These are phyloP conservation scores for Triplophysa rosa DNA, from an alignment of 2,113 vertebrate species.

Conservation along the genomic window DNA sequence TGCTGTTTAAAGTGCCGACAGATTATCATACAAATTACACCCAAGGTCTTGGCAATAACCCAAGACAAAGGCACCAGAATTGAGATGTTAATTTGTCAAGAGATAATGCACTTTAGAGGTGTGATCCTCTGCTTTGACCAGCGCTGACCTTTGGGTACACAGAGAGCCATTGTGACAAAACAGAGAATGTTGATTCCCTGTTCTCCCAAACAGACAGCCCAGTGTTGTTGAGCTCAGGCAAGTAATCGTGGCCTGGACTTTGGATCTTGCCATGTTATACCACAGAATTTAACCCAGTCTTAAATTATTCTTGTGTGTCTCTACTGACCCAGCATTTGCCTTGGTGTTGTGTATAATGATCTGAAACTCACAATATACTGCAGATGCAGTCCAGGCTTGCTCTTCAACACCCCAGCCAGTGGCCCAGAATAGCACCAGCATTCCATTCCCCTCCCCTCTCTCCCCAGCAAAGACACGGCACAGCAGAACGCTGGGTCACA, in stretches of 20 bases:
- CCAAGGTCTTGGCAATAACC: constrained; percentile 39
- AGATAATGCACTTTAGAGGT: constrained; percentile 46
- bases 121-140: constrained; percentile 41
- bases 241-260: neutral
- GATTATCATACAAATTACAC: constrained; percentile 61
- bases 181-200: constrained; percentile 60
- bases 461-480: constrained; percentile 54
- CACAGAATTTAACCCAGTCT: neutral
- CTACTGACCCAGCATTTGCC: neutral
- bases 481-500: constrained; percentile 69
- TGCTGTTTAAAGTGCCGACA: constrained; percentile 45
- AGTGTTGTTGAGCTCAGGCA: constrained; percentile 51
- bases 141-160: constrained; percentile 45
- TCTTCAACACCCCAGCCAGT: constrained; percentile 54
- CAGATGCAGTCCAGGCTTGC: constrained; percentile 29
- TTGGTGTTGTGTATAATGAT: constrained; percentile 5
- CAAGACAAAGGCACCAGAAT: constrained; percentile 53
- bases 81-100: constrained; percentile 53
- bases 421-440: constrained; percentile 73
- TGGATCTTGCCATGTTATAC: neutral
- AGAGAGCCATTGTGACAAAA: constrained; percentile 40
- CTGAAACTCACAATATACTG: constrained; percentile 21
- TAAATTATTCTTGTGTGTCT: neutral
- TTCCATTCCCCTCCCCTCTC: constrained; percentile 62
- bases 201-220: constrained; percentile 33